Base-by-base conservation (phyloP, 2,113 vertebrate species). In the Gambusia affinis region DNA sequence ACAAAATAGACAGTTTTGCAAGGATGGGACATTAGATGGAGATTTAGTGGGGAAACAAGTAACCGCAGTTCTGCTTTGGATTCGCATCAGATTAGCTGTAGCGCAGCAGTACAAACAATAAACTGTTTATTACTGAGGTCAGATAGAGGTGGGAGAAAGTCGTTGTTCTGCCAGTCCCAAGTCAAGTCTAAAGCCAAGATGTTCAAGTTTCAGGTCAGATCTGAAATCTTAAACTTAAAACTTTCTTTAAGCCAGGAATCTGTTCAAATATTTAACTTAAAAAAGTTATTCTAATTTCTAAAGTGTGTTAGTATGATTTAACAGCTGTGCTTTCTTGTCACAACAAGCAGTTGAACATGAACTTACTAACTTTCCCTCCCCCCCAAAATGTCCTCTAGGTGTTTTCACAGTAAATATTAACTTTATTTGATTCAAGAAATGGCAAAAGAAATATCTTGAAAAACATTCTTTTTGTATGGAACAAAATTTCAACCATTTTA, bases 1-100 rank as follows among this genome's bases (percentile, higher is more conserved):
- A 89, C 81, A 75, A 90, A 87, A 84, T 80, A 83, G 89, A 90
- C 67, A 83, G 68, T 79, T 87, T 69, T 57, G 77, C 77, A 60
- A 79, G 75, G 84, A 87, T 81, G 64, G 78, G 83, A 83, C 70
- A 80, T 87, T 68, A 81, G 72, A 84, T 85, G 70, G 72, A 69
- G 61, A 81, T 84, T 78, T 75, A 61, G 72, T 42, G 62, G 75
- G 74, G 63, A 64, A 74, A 75, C 17, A 37, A 67, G 64, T 78
- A 77, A 74, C 66, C 70, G 73, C 80, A 80, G 81, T 73, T 72
- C 75, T 44, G 78, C 73, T 85, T 78, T 83, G 70, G 71, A 85
- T 83, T 84, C 39, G 0, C 81, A 73, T 73, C 73, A 78, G 42
- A 79, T 63, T 39, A 70, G 81, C 77, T 76, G 83, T 29, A 42